phyloP scores from a whole-genome alignment of 2,113 vertebrate genomes.

The Stigmatopora nigra region DNA sequence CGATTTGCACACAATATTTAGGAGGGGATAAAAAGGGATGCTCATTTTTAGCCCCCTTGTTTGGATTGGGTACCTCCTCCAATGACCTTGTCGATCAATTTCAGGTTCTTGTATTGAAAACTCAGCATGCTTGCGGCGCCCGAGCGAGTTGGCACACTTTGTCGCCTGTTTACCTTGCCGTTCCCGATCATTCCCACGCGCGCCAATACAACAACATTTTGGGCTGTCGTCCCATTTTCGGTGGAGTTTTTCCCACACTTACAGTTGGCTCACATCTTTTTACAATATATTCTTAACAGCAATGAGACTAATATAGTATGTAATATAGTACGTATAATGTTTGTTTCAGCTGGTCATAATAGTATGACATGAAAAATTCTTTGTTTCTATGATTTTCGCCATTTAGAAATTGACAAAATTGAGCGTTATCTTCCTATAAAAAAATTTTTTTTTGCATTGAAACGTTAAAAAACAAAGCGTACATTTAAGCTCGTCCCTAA shows the following conservation, averaged over 20 bases:
- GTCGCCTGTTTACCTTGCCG: slow-evolving; percentile 7
- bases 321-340: too few species aligned
- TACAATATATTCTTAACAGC: too few species aligned
- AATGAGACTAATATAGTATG: too few species aligned
- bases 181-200: not conserved
- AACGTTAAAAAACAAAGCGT: too few species aligned
- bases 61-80: slow-evolving; percentile 17
- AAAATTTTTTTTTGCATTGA: too few species aligned
- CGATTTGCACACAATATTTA: slow-evolving; percentile 1
- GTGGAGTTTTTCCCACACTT: not conserved
- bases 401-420: too few species aligned
- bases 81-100: slow-evolving; percentile 57
- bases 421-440: too few species aligned
- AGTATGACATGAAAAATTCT: too few species aligned
- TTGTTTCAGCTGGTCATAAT: too few species aligned
- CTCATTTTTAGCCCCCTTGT: not conserved
- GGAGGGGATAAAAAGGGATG: not conserved
- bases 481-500: not conserved
- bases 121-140: slow-evolving; percentile 62
- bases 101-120: slow-evolving; percentile 60
- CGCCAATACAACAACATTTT: not conserved
- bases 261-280: too few species aligned
- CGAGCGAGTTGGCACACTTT: slow-evolving; percentile 53
- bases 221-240: not conserved
- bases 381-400: too few species aligned